A percentile compares a stretch with the other conserved stretches of the same genome.
Conservation (phyloP, 2,113 vertebrate genomes). For the Tamias sibiricus region DNA sequence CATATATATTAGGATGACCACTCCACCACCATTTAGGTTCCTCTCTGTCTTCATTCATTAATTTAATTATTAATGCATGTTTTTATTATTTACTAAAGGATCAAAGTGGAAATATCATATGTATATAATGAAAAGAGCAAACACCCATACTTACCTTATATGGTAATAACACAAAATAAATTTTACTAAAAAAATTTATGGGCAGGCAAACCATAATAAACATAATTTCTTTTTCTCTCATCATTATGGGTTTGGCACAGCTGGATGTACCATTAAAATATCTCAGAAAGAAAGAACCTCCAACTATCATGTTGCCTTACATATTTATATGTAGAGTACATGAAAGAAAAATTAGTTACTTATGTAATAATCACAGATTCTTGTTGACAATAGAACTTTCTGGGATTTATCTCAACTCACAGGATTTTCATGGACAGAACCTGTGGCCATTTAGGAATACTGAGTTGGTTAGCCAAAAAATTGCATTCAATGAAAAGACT, state of each 20-base stretch:
- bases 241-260: neutral
- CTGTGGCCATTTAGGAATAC: neutral
- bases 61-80: neutral
- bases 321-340: neutral
- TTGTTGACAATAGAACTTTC: neutral
- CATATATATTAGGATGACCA: neutral
- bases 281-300: neutral
- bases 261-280: neutral
- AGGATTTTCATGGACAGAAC: neutral
- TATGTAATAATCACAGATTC: too few relatives aligned
- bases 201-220: neutral
- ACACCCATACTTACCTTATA: neutral
- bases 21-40: neutral
- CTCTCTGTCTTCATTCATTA: neutral
- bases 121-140: neutral
- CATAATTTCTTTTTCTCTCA: neutral
- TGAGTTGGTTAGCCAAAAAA: neutral
- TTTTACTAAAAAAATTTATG: neutral
- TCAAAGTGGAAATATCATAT: neutral
- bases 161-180: neutral
- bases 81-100: neutral
- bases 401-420: neutral
- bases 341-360: neutral
- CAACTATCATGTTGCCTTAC: neutral
- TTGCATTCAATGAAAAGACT: neutral